Evolutionary conservation across 2,888 invertebrate genomes (phyloP), one percentile per base, ranked within the genome.

Genomic region (Tigriopus californicus): DNA sequence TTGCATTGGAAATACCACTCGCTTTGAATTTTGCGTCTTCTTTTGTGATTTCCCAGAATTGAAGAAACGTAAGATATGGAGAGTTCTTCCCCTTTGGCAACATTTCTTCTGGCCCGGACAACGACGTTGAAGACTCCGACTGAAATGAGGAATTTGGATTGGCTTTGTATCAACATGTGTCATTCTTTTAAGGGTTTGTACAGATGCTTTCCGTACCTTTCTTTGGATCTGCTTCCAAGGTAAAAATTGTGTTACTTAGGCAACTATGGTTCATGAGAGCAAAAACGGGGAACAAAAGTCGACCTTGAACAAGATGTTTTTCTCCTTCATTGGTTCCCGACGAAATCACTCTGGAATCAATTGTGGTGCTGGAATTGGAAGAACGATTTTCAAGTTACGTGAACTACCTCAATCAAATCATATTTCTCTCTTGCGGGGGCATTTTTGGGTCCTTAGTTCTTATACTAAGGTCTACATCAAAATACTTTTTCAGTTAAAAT

Each of bases 1-100:
- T 42, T 25, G 15, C 57, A 57, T 1, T 46, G 24, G 24, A 57
- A 57, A 15, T 44, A 57, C 44, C 46, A 57, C 15, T 44, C 44
- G 44, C 44, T 22, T 10, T 46, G 18, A 2, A 57, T 42, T 44
- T 24, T 15, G 24, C 25, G 18, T 25, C 57, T 6, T 25, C 57
- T 3, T 20, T 57, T 57, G 25, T 44, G 57, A 18, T 42, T 57
- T 1, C 57, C 57, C 12, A 57, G 20, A 4, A 53, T 40, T n/a
- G 53, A 25, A 13, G 40, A 40, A n/a, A 53, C 22, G 11, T 53
- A 53, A 4, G 22, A 40, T 2, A 53, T 40, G 10, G 53, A 25
- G 11, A 53, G 22, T 13, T 53, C 53, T 53, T 53, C 33, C 3
- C 41, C 53, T 53, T 53, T 41, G 12, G 13, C 12, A 22, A 49